Percentiles rank a stretch among this genome's conserved stretches.
These are phyloP conservation scores for Drosophila nr. perissopoda DNA, from an alignment of 2,888 invertebrate species.

Conservation along the genomic window DNA sequence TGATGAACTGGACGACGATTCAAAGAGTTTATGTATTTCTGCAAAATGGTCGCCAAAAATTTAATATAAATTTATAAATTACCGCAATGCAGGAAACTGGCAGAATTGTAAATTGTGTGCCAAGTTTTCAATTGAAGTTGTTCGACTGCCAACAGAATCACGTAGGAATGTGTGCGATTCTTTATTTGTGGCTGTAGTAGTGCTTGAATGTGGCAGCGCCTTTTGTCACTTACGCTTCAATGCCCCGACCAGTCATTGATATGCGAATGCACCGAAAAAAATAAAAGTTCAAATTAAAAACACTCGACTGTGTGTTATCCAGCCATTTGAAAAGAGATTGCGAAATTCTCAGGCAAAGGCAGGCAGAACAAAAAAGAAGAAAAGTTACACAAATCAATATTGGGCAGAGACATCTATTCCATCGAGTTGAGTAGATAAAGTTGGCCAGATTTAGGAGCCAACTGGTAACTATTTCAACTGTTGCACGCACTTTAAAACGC, in stretches of 20 bases:
- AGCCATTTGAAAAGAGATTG: conserved; percentile 43
- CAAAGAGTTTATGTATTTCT: conserved; percentile 29
- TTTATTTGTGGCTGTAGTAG: conserved; percentile 20
- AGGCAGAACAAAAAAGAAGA: conserved; percentile 24
- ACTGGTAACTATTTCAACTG: conserved; percentile 39
- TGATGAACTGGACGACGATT: conserved; percentile 10
- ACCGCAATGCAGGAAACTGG: conserved; percentile 53
- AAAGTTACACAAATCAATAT: conserved; percentile 62
- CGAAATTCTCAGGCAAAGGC: conserved; percentile 11
- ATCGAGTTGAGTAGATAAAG: conserved; percentile 38
- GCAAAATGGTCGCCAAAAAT: conserved; percentile 34
- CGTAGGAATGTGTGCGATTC: conserved; percentile 11
- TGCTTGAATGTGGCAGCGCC: conserved; percentile 38
- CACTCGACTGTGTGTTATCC: conserved; percentile 70
- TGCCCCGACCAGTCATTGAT: conserved; percentile 65
- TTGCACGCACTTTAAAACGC: conserved; percentile 55
- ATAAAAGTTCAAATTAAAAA: conserved; percentile 78
- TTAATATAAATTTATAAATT: conserved; percentile 62
- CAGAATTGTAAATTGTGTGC: conserved; percentile 32
- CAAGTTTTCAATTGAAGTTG: conserved; percentile 56
- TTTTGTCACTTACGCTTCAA: conserved; percentile 64
- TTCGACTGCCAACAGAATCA: conserved; percentile 41
- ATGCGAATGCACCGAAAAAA: conserved; percentile 61
- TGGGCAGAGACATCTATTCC: conserved; percentile 45
- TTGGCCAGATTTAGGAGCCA: conserved; percentile 32